Evolutionary conservation across 1,140 invertebrate species (phyloP), one percentile per base, ranked within the genome.

Genomic region (Monomorium pharaonis): DNA sequence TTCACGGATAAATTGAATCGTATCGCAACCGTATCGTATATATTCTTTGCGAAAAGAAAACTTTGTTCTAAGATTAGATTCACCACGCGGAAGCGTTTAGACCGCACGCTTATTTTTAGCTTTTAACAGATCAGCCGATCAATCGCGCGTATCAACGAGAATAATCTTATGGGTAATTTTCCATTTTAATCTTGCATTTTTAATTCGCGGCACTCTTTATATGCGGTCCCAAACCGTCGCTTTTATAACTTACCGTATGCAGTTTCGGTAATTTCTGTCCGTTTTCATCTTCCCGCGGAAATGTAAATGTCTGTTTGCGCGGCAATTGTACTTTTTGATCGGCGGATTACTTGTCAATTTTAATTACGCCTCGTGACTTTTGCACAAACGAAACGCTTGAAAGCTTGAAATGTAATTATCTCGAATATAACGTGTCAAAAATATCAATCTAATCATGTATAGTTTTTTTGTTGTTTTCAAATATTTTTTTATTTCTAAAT

Each of bases 221-320:
- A 18, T 16, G 27, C 49, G 44, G 44, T 81, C 21, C 30, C 9
- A 16, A 16, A 12, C n/a, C 21, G 14, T 80, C 76, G 14, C 21
- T 51, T 47, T 7, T 21, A 18, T 42, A 70, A 70, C 21, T 56
- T 70, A 70, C 30, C 49, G 16, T 18, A 14, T 10, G 9, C 12
- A 42, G 47, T 6, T 70, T 24, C 67, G 37, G 3, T 60, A 58
- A 83, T 74, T 44, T 33, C 78, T 60, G 30, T 74, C 54, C n/a
- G 67, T 83, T 74, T 83, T 72, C 78, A 74, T 83, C 51, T 74
- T 72, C 14, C 37, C 24, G 78, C 27, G 78, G 24, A 72, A 58
- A 83, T 74, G 24, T 58, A 83, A 83, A 83, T 74, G 65, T 51
- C 65, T n/a, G 47, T 70, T 30, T 7, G 16, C 18, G 51, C 27